Evolutionary conservation across 2,113 vertebrate species (phyloP), one percentile per base, ranked within the genome.

Genomic region (Brachyhypopomus occidentalis): DNA sequence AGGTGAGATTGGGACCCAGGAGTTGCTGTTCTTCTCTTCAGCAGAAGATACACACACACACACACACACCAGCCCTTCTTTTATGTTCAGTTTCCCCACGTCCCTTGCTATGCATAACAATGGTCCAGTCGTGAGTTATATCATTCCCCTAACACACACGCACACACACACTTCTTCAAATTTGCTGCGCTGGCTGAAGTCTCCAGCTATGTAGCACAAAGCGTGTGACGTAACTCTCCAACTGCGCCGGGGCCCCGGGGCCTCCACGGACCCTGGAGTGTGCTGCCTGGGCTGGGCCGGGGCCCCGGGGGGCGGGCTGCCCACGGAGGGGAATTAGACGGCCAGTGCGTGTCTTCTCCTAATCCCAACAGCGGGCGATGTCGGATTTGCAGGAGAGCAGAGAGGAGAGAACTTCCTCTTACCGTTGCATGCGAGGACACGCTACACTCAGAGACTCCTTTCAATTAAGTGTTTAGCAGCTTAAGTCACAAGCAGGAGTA

Each of bases 1-100:
- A 75, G 63, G 36, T 9, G 30, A 75, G 72, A 30, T 34, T 45
- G 55, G 9, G 27, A 1, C 8, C 78, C 66, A 36, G 48, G 36
- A 62, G 58, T 62, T 72, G 30, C 41, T 56, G n/a, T 74, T 30
- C 36, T 64, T 73, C 79, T 59, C 38, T 55, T 67, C n/a, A 77
- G 75, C 27, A 52, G n/a, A 66, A 77, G 23, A 41, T 0, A 41
- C 20, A 45, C 36, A 41, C n/a, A 19, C 36, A 48, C 38, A 25
- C 34, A 71, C 19, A n/a, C 36, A 48, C n/a, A 75, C 73, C 7
- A 60, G 3, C 12, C 23, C 27, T 36, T 52, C 20, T 64, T 69
- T 20, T 17, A 16, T 30, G 25, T 60, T 62, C 19, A 12, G 8
- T 62, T 73, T 64, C 36, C 23, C 17, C 3, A 0, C 23, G 5